These are phyloP conservation scores for Oscheius sp. DNA, from an alignment of 1,140 invertebrate genomes.

Conservation along the genomic window DNA sequence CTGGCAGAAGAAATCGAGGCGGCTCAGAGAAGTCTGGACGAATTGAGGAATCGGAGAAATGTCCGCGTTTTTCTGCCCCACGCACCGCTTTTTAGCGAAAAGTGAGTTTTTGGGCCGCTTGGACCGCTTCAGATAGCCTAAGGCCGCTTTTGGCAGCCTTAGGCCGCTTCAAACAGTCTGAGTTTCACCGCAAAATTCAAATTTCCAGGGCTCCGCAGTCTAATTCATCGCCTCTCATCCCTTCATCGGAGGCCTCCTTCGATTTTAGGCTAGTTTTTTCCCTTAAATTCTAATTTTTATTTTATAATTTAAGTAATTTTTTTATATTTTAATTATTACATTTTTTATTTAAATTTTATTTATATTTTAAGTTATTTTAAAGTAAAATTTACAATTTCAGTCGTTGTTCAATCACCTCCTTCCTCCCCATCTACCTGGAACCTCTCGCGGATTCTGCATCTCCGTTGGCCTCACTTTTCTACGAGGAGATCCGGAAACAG, in stretches of 20 bases:
- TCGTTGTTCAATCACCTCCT: slow-evolving; percentile 51
- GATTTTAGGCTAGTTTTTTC: slow-evolving; percentile 24
- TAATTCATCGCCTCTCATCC: no score
- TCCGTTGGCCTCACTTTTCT: slow-evolving; percentile 5
- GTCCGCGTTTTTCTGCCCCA: slow-evolving; percentile 50
- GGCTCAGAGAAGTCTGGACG: slow-evolving; percentile 29
- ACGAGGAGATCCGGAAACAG: slow-evolving; percentile 34
- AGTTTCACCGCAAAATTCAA: no score
- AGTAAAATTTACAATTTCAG: slow-evolving; percentile 37
- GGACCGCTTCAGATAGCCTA: neutral
- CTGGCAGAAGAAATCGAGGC: slow-evolving; percentile 33
- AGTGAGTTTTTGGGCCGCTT: neutral
- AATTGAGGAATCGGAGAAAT: slow-evolving; percentile 49
- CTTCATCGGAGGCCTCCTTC: no score
- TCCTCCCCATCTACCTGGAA: slow-evolving; percentile 47
- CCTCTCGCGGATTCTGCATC: neutral
- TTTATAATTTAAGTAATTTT: slow-evolving; percentile 3
- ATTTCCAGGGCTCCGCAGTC: no score
- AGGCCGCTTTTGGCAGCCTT: no score
- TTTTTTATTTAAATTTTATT: neutral
- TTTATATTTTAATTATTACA: slow-evolving; percentile 13
- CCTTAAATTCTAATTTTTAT: neutral
- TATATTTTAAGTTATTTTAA: neutral
- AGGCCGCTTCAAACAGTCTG: no score
- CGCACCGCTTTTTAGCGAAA: slow-evolving; percentile 33